Evolutionary conservation across 2,797 vertebrate species (phyloP).

Genomic region (Molossus molossus): DNA sequence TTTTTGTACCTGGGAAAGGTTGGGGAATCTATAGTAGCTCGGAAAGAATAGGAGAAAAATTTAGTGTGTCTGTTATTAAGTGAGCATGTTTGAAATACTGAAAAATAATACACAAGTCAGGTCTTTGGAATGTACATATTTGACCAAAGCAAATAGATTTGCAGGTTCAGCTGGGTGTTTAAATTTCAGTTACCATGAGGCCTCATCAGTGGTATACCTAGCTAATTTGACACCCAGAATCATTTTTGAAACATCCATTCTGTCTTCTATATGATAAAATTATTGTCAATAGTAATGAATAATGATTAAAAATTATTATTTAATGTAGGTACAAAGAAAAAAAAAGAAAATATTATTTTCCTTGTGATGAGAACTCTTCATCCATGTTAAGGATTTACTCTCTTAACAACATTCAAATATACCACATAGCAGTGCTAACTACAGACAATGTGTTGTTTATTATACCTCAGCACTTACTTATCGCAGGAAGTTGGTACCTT

Average conservation of each 20-base stretch:
- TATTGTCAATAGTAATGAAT: constrained; percentile 1
- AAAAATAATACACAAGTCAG: background rate
- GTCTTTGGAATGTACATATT: constrained; percentile 11
- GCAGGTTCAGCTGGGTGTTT: background rate
- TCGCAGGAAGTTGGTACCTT: background rate
- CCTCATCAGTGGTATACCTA: background rate
- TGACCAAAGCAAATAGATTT: constrained; percentile 45
- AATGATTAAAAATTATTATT: background rate
- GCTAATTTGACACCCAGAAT: background rate
- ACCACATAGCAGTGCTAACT: background rate
- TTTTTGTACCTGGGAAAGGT: background rate
- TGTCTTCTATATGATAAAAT: background rate
- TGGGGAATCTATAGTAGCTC: background rate
- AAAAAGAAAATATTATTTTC: background rate
- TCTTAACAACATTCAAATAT: background rate
- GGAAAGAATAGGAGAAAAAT: background rate
- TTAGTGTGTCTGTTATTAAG: constrained; percentile 10
- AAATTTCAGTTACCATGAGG: background rate
- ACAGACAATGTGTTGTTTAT: background rate
- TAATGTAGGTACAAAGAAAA: background rate
- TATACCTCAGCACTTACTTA: background rate
- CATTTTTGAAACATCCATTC: background rate
- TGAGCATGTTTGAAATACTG: background rate
- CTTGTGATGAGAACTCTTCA: background rate
- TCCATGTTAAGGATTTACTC: background rate